Conservation (phyloP, 2,797 vertebrate genomes). For the Paedocypris micromegethes region DNA sequence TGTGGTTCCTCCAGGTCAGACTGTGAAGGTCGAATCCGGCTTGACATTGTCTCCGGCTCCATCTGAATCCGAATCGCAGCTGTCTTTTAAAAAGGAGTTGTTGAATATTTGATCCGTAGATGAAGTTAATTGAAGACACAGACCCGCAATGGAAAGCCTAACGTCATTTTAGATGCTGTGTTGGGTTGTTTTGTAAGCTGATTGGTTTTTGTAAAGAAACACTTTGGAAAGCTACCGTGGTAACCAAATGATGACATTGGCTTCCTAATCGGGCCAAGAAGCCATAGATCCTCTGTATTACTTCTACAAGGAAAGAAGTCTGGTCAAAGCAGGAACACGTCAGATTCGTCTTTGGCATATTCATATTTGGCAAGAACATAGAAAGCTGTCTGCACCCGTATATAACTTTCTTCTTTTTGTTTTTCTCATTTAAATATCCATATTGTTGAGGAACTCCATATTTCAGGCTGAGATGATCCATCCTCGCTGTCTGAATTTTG, state of each 20-base stretch:
- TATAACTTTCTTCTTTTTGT: conserved; percentile 6
- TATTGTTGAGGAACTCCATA: conserved; percentile 26
- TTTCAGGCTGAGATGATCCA: conserved; percentile 5
- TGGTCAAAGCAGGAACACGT: conserved; percentile 34
- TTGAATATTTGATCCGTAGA: conserved; percentile 38
- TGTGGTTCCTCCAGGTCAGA: too few relatives aligned
- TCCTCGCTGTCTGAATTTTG: conserved; percentile 4
- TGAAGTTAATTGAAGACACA: conserved; percentile 23
- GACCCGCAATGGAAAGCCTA: conserved; percentile 5
- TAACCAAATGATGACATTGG: conserved; percentile 35
- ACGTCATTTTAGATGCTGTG: conserved; percentile 36
- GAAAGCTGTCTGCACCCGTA: conserved; percentile 17
- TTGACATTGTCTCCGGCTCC: conserved; percentile 12
- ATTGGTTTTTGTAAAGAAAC: conserved; percentile 55
- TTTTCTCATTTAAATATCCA: conserved; percentile 12
- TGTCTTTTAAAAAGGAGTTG: conserved; percentile 26
- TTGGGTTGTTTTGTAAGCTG: conserved; percentile 41
- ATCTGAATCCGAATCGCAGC: background rate
- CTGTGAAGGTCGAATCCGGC: too few relatives aligned
- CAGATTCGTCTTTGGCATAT: conserved; percentile 26
- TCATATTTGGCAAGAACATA: conserved; percentile 12
- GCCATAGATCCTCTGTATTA: conserved; percentile 46
- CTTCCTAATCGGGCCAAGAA: conserved; percentile 52
- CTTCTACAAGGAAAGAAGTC: conserved; percentile 50
- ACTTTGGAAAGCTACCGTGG: conserved; percentile 57